Percentiles rank a stretch among this genome's conserved stretches.
Conservation (phyloP, 2,113 vertebrate genomes). For the Tapirus terrestris region DNA sequence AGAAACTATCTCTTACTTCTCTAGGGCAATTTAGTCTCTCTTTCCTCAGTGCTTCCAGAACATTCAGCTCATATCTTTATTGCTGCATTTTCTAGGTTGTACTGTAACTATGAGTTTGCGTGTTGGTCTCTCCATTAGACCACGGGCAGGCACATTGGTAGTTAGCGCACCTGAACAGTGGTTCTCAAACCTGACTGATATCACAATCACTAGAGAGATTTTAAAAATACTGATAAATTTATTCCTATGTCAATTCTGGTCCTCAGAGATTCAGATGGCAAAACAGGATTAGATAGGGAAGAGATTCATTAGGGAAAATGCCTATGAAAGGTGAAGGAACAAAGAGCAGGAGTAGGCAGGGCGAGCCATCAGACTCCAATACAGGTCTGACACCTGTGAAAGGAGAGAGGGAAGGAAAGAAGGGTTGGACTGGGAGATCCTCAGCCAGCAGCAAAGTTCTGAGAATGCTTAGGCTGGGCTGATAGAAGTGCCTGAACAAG, state of each 20-base stretch:
- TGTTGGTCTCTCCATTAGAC: neutral
- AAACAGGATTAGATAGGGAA: neutral
- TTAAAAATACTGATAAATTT: neutral
- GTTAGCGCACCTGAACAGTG: neutral
- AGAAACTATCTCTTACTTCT: neutral
- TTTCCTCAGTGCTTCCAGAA: neutral
- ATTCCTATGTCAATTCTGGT: neutral
- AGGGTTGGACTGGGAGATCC: accelerated
- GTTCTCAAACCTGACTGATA: neutral
- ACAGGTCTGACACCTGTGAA: neutral
- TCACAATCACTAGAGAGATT: neutral
- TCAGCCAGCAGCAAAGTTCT: neutral
- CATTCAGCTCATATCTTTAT: neutral
- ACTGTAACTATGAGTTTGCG: neutral
- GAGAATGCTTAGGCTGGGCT: neutral
- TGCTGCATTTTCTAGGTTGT: neutral
- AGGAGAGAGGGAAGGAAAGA: neutral
- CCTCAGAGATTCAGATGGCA: neutral
- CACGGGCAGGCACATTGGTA: accelerated
- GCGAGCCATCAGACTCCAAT: accelerated
- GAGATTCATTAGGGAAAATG: neutral
- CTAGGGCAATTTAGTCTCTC: neutral
- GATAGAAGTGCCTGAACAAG: neutral
- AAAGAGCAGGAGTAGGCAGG: neutral
- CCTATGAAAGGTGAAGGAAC: neutral